These are phyloP conservation scores for Stegana nigrithorax DNA, from an alignment of 2,888 invertebrate species.

Conservation along the genomic window DNA sequence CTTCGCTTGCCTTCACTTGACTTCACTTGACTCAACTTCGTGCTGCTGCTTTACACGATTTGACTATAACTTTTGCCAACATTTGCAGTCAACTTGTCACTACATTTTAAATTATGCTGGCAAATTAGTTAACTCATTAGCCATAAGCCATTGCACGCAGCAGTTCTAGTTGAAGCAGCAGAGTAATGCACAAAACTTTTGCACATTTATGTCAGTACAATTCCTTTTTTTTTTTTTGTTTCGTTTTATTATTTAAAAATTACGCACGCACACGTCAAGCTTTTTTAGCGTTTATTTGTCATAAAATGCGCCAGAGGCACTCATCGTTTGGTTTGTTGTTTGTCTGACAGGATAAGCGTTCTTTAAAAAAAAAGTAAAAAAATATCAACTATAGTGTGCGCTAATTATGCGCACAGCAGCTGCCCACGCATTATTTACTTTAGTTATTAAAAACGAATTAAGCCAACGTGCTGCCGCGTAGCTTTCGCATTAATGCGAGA, in stretches of 20 bases:
- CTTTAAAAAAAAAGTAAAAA: too few species aligned
- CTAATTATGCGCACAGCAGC: not conserved
- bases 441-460: constrained; percentile 6
- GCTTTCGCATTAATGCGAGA: too few species aligned
- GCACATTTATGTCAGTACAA: too few species aligned
- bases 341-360: too few species aligned
- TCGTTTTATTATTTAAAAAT: not conserved
- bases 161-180: not conserved
- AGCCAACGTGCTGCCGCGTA: too few species aligned
- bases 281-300: not conserved
- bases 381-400: not conserved
- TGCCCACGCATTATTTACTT: not conserved
- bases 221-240: not conserved
- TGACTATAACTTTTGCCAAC: too few species aligned
- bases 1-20: too few species aligned
- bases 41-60: too few species aligned
- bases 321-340: too few species aligned
- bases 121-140: constrained; percentile 48
- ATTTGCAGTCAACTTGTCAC: too few species aligned
- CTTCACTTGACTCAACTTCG: too few species aligned
- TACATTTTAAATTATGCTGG: too few species aligned
- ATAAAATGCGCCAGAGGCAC: not conserved
- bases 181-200: not conserved
- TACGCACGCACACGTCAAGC: not conserved
- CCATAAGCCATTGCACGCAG: constrained; percentile 11